Conservation (phyloP, 2,797 vertebrate species). For the Leucoraja ocellata region DNA sequence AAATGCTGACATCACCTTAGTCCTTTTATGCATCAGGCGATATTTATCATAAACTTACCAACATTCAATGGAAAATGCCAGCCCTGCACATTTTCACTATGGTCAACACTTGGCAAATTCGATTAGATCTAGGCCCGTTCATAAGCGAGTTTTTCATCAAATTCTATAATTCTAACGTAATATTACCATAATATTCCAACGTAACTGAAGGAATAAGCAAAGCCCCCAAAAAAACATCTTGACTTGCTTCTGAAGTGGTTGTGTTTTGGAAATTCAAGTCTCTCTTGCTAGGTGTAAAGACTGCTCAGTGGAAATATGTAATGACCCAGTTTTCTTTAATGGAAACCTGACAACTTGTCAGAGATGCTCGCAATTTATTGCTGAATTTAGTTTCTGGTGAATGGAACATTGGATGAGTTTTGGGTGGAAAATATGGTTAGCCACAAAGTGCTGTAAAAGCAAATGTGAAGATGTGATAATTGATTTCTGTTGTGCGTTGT, state of each 20-base stretch:
- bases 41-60: too few species aligned
- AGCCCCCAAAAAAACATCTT: background rate
- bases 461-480: background rate
- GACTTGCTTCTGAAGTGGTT: background rate
- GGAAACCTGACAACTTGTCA: background rate
- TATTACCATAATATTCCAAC: background rate
- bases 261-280: background rate
- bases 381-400: constrained; percentile 27
- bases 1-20: too few species aligned
- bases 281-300: background rate
- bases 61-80: too few species aligned
- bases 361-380: background rate
- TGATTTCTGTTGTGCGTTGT: background rate
- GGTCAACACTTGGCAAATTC: background rate
- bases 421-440: constrained; percentile 31
- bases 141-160: background rate
- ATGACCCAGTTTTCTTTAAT: background rate
- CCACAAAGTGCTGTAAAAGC: constrained; percentile 2
- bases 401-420: constrained; percentile 29
- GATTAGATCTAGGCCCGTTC: background rate
- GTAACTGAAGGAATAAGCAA: background rate
- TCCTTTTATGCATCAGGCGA: too few species aligned
- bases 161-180: background rate
- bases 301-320: background rate
- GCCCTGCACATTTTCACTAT: background rate